A percentile compares a stretch with the other conserved stretches of the same genome.
Evolutionary conservation across 2,888 invertebrate genomes (phyloP).

Genomic region (Agrotis clavis): DNA sequence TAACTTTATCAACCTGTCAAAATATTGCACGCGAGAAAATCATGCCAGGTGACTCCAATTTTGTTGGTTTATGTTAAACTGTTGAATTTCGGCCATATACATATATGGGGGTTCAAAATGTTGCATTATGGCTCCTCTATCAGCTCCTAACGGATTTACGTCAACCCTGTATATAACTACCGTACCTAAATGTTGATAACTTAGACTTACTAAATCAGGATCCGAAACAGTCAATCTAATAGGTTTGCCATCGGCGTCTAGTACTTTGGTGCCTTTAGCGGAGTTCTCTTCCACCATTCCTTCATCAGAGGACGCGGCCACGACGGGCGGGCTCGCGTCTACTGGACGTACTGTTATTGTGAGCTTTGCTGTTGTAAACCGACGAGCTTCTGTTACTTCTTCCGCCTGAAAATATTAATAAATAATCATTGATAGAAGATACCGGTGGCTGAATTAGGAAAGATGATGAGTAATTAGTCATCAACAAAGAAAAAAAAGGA

Average conservation of each 20-base stretch:
- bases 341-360: conserved; percentile 96
- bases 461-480: no score
- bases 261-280: conserved; percentile 95
- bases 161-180: no score
- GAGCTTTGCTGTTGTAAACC: conserved; percentile 96
- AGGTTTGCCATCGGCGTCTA: conserved; percentile 92
- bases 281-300: conserved; percentile 97
- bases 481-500: no score
- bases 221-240: conserved; percentile 95
- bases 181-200: not conserved
- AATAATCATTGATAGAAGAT: not conserved
- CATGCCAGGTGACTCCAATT: no score
- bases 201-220: conserved; percentile 94
- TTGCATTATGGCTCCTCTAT: no score
- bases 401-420: conserved; percentile 92
- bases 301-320: conserved; percentile 93
- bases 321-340: conserved; percentile 96
- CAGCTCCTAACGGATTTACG: no score
- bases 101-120: no score
- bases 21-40: no score
- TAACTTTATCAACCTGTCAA: no score
- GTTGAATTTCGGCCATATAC: no score
- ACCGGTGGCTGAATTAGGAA: no score
- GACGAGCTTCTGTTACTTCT: conserved; percentile 94
- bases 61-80: no score